A percentile compares a stretch with the other conserved stretches of the same genome.
Evolutionary conservation across 2,797 vertebrate species (phyloP).

Genomic region (Carcharodon carcharias): DNA sequence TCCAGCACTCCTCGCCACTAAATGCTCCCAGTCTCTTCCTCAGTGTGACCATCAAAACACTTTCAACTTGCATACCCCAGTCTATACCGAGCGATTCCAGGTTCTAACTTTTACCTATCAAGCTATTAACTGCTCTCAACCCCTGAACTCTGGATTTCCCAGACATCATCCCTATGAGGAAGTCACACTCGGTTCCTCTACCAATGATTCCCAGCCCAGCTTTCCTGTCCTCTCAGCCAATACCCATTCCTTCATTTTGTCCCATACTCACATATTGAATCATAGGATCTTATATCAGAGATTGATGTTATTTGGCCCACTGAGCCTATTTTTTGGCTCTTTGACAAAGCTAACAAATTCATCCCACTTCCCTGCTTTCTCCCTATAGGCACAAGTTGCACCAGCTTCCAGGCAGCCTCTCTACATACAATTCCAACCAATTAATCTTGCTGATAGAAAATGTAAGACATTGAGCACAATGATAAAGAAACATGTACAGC

Average conservation of each 20-base stretch:
- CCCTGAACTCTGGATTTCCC: neutral
- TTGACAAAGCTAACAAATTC: neutral
- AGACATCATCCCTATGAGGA: neutral
- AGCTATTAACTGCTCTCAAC: neutral
- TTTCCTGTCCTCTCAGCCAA: neutral
- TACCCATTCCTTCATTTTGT: neutral
- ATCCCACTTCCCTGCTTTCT: neutral
- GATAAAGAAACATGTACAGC: neutral
- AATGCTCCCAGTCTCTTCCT: neutral
- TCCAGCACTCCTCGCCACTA: neutral
- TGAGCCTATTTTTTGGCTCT: neutral
- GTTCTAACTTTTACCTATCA: neutral
- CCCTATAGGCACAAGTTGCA: neutral
- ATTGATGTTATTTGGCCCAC: neutral
- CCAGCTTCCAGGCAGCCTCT: neutral
- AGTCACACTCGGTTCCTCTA: neutral
- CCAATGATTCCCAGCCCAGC: neutral
- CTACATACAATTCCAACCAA: neutral
- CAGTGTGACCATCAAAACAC: neutral
- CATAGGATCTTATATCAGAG: neutral
- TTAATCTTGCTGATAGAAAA: neutral
- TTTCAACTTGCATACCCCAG: neutral
- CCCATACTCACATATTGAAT: neutral
- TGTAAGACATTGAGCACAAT: neutral
- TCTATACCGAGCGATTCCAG: neutral